phyloP scores from a whole-genome alignment of 2,888 invertebrate genomes.

The Baccha elongata region DNA sequence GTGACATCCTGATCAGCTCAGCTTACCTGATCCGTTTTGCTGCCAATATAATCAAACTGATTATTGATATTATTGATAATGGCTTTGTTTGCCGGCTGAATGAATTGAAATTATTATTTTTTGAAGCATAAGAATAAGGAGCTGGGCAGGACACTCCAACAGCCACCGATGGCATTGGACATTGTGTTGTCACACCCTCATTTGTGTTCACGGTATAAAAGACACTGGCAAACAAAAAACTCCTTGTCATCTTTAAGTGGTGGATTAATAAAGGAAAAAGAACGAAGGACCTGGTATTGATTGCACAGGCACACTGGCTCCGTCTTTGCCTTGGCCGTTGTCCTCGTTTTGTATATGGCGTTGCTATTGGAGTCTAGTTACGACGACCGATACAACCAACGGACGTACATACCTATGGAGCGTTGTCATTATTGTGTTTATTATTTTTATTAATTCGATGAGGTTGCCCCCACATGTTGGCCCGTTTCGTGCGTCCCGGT shows the following conservation, averaged over 20 bases:
- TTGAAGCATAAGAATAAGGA: slow-evolving; percentile 62
- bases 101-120: slow-evolving; percentile 72
- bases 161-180: slow-evolving; percentile 60
- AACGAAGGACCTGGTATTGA: slow-evolving; percentile 62
- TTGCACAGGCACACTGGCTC: slow-evolving; percentile 52
- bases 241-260: slow-evolving; percentile 72
- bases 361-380: slow-evolving; percentile 34
- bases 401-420: slow-evolving; percentile 19
- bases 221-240: slow-evolving; percentile 65
- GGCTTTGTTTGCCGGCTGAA: slow-evolving; percentile 71
- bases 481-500: not conserved
- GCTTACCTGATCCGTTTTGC: slow-evolving; percentile 69
- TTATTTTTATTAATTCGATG: slow-evolving; percentile 71
- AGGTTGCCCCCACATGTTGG: slow-evolving; percentile 58
- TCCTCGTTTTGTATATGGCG: slow-evolving; percentile 32
- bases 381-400: slow-evolving; percentile 18
- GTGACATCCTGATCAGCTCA: slow-evolving; percentile 71
- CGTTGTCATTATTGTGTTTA: slow-evolving; percentile 72
- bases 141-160: slow-evolving; percentile 5
- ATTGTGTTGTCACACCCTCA: slow-evolving; percentile 70
- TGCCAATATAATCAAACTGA: slow-evolving; percentile 71
- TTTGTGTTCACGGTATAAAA: slow-evolving; percentile 68
- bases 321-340: slow-evolving; percentile 23
- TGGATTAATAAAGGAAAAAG: slow-evolving; percentile 71
- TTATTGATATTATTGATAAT: slow-evolving; percentile 73